These are phyloP conservation scores for Nibea coibor DNA, from an alignment of 2,113 vertebrate genomes.

Conservation along the genomic window DNA sequence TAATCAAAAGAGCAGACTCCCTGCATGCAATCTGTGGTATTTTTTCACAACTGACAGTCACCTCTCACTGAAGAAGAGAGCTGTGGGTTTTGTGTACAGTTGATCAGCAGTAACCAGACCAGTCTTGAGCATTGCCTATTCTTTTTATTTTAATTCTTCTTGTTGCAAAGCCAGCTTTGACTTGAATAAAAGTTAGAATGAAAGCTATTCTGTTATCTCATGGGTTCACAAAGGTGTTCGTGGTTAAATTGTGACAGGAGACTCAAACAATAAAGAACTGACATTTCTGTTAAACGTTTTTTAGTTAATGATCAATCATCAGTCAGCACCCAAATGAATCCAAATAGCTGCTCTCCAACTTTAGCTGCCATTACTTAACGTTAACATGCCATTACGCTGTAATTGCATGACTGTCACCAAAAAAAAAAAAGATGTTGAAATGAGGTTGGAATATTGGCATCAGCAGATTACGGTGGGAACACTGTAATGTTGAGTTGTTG, in stretches of 20 bases:
- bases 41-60: background rate
- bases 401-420: conserved; percentile 18
- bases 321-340: conserved; percentile 6
- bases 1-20: conserved; percentile 17
- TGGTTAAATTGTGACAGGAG: conserved; percentile 25
- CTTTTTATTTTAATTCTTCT: background rate
- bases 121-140: background rate
- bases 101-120: conserved; percentile 14
- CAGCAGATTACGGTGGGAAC: background rate
- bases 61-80: background rate
- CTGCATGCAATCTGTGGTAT: background rate
- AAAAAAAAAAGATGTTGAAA: conserved; percentile 10
- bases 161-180: background rate
- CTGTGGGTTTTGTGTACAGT: conserved; percentile 2
- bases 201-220: background rate
- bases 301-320: conserved; percentile 29
- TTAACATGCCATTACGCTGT: background rate
- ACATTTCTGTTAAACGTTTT: background rate
- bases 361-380: background rate
- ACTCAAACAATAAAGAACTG: background rate
- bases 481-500: conserved; percentile 28
- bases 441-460: background rate
- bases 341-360: conserved; percentile 15
- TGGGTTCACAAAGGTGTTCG: background rate
- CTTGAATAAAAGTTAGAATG: background rate